Percentiles rank a stretch among this genome's conserved stretches.
Conservation (phyloP, 2,113 vertebrate species). For the Oryzias celebensis region DNA sequence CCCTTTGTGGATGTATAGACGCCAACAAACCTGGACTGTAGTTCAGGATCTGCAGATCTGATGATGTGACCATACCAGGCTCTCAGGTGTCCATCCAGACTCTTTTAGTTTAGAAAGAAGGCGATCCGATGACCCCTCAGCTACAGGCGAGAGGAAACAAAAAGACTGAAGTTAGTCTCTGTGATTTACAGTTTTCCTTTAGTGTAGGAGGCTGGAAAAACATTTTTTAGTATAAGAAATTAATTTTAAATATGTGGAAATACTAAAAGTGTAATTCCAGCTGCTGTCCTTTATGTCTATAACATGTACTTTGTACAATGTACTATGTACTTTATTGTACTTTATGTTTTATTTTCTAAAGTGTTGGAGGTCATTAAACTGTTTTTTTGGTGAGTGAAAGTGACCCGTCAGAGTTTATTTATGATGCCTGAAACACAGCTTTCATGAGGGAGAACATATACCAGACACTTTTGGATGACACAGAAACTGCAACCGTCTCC, state of each 20-base stretch:
- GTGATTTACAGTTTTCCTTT: no score
- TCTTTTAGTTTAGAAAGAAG: not conserved
- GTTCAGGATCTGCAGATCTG: not conserved
- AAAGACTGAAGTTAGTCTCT: no score
- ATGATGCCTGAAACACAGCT: constrained; percentile 48
- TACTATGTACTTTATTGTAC: no score
- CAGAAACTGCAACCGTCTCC: constrained; percentile 41
- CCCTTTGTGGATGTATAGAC: not conserved
- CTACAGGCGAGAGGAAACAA: constrained; percentile 22
- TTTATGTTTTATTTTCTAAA: no score
- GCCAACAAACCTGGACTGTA: not conserved
- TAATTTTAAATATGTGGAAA: no score
- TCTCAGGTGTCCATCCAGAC: not conserved
- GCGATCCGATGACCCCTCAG: not conserved
- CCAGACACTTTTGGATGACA: constrained; percentile 24
- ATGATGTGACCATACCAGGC: not conserved
- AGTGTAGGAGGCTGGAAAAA: no score
- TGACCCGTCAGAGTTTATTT: constrained; percentile 50
- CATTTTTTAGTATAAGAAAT: no score
- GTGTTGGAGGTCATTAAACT: not conserved
- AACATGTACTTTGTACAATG: no score
- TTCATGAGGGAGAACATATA: constrained; percentile 26
- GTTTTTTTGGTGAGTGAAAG: constrained; percentile 1
- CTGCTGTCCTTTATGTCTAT: no score
- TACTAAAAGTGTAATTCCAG: no score